Evolutionary conservation across 1,140 invertebrate genomes (phyloP), one percentile per base, ranked within the genome.

Genomic region (Lucilia sericata): DNA sequence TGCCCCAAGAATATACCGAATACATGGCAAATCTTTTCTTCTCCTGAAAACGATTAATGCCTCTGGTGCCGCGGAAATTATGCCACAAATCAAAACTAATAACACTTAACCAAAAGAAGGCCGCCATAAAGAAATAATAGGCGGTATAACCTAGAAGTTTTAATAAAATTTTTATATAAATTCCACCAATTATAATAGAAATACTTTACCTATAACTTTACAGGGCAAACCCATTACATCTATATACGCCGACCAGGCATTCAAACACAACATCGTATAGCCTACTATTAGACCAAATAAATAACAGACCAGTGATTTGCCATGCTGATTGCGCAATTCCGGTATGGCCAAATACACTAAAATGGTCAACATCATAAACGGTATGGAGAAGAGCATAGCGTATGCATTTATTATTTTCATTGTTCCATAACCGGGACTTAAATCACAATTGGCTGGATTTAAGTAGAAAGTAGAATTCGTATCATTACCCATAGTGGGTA

Each of bases 31-130:
- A 95, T 42, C 95, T 94, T 85, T 91, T 91, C 78, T 87, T 89
- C 82, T 93, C 93, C 74, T 89, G 86, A 82, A 88, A 91, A 0
- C 91, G 88, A 83, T 92, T 92, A 80, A 91, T 91, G 30, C 91
- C 91, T 13, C 92, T 91, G 7, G 92, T 92, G 14, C 92, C 92
- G 91, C 94, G 94, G 90, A 95, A 95, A 83, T 96, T 96, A 87
- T 94, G 93, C 93, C 94, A 96, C 83, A 96, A 93, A 87, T 96
- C 95, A 86, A 95, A 94, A 85, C 95, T 95, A 91, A 96, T 95
- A 14, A 95, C 93, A 86, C 94, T 95, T 86, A 96, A 94, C 96
- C 96, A 97, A 84, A 95, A 94, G 89, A 96, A 96, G 85, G 95
- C 94, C 0, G 94, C 91, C 87, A 96, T 92, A 90, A 96, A 95